These are phyloP conservation scores for Amphipoea lucens DNA, from an alignment of 2,888 invertebrate species.

Conservation along the genomic window DNA sequence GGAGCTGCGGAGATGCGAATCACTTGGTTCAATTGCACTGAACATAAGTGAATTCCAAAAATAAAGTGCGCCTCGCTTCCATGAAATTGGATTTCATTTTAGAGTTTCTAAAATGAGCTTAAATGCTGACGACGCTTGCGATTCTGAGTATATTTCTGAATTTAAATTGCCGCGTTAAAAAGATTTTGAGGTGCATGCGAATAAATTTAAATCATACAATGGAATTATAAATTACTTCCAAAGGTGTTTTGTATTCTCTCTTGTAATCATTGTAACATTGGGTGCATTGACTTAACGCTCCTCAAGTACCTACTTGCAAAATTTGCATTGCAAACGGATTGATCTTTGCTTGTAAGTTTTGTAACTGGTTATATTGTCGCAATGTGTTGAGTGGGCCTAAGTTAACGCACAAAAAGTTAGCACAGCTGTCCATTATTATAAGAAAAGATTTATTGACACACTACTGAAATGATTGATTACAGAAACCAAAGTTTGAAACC, in stretches of 20 bases:
- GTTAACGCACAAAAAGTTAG: constrained; percentile 48
- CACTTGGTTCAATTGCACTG: constrained; percentile 54
- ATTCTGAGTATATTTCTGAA: constrained; percentile 42
- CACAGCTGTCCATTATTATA: constrained; percentile 43
- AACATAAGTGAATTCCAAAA: constrained; percentile 57
- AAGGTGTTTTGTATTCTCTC: constrained; percentile 2
- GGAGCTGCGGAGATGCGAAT: constrained; percentile 41
- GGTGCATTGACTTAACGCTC: constrained; percentile 45
- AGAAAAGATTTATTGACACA: constrained; percentile 53
- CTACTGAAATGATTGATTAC: constrained; percentile 76
- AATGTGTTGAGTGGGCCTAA: constrained; percentile 56
- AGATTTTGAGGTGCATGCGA: constrained; percentile 9
- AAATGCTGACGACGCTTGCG: constrained; percentile 21
- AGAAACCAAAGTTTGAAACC: constrained; percentile 72
- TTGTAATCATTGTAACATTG: constrained; percentile 33
- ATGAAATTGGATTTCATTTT: constrained; percentile 54
- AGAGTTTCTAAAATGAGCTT: constrained; percentile 47
- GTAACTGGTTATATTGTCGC: constrained; percentile 50
- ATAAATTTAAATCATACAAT: constrained; percentile 32
- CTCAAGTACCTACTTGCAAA: constrained; percentile 42
- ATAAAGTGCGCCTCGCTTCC: constrained; percentile 52
- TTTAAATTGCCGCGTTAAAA: constrained; percentile 38
- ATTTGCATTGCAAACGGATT: constrained; percentile 53
- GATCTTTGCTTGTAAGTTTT: constrained; percentile 51
- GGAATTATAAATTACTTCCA: constrained; percentile 25